A percentile compares a stretch with the other conserved stretches of the same genome.
phyloP scores from a whole-genome alignment of 2,888 invertebrate species.

The Siphonodentalium dalli region DNA sequence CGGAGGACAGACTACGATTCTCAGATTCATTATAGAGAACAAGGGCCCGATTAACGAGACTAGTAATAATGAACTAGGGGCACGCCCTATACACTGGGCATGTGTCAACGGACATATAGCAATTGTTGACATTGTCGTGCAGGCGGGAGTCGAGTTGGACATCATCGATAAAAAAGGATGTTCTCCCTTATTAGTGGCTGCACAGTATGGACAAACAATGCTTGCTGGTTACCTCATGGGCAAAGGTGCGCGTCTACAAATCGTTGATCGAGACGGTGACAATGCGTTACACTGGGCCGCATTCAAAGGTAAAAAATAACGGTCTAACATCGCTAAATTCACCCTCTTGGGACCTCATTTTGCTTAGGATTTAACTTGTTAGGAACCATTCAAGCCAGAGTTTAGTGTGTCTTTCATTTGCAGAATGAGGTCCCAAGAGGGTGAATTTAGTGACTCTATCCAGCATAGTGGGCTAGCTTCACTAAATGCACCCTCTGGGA shows the following conservation, averaged over 20 bases:
- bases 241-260: conserved; percentile 84
- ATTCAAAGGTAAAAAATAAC: conserved; percentile 83
- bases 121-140: conserved; percentile 77
- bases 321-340: too few species aligned
- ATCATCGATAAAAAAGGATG: conserved; percentile 87
- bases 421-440: too few species aligned
- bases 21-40: conserved; percentile 82
- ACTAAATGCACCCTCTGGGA: too few species aligned
- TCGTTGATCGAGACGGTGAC: conserved; percentile 91
- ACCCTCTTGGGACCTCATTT: too few species aligned
- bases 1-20: conserved; percentile 87
- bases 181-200: conserved; percentile 85
- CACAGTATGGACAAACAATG: conserved; percentile 90
- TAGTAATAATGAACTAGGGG: conserved; percentile 87
- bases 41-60: conserved; percentile 83
- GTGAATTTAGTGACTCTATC: too few species aligned
- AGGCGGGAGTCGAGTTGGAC: conserved; percentile 83
- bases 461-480: too few species aligned
- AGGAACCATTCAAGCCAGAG: too few species aligned
- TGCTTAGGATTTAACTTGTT: too few species aligned
- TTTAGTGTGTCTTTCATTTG: too few species aligned
- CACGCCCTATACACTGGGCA: conserved; percentile 92
- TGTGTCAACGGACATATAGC: conserved; percentile 91
- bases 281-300: conserved; percentile 94
- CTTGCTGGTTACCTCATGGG: conserved; percentile 89